phyloP scores from a whole-genome alignment of 1,140 invertebrate genomes.

The Ceratina australensis region DNA sequence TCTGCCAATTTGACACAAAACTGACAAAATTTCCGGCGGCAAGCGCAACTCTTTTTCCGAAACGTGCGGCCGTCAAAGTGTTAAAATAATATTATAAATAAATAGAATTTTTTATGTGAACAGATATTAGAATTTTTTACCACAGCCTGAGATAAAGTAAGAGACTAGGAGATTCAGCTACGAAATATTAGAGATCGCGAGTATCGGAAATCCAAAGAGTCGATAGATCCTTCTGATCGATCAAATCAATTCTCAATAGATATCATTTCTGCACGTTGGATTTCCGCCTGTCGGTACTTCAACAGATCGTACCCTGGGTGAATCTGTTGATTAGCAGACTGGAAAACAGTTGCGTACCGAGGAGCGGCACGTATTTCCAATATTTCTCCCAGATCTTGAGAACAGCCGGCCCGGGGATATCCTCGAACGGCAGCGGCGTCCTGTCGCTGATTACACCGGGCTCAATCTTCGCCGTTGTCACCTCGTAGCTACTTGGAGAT shows the following conservation, averaged over 20 bases:
- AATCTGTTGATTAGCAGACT: slow-evolving; percentile 81
- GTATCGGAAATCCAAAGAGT: slow-evolving; percentile 38
- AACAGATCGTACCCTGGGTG: slow-evolving; percentile 79
- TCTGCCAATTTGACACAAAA: too few species aligned
- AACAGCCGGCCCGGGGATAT: slow-evolving; percentile 82
- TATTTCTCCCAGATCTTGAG: slow-evolving; percentile 81
- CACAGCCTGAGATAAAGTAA: too few species aligned
- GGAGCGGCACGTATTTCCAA: slow-evolving; percentile 81
- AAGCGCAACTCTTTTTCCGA: too few species aligned
- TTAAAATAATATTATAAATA: too few species aligned
- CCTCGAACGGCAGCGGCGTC: slow-evolving; percentile 79
- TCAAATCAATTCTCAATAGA: background rate
- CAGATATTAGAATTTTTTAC: too few species aligned
- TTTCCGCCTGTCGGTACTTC: slow-evolving; percentile 46
- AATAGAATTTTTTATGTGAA: too few species aligned
- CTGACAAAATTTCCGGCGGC: too few species aligned
- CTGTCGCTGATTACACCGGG: slow-evolving; percentile 44
- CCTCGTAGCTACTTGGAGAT: slow-evolving; percentile 20
- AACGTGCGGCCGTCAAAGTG: too few species aligned
- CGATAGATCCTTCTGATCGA: background rate
- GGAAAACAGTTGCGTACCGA: slow-evolving; percentile 83
- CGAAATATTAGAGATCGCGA: background rate
- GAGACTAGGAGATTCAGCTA: too few species aligned
- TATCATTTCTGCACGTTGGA: slow-evolving; percentile 19
- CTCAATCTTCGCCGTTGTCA: slow-evolving; percentile 19